These are phyloP conservation scores for Hyaena hyaena DNA, from an alignment of 2,113 vertebrate species.

Conservation along the genomic window DNA sequence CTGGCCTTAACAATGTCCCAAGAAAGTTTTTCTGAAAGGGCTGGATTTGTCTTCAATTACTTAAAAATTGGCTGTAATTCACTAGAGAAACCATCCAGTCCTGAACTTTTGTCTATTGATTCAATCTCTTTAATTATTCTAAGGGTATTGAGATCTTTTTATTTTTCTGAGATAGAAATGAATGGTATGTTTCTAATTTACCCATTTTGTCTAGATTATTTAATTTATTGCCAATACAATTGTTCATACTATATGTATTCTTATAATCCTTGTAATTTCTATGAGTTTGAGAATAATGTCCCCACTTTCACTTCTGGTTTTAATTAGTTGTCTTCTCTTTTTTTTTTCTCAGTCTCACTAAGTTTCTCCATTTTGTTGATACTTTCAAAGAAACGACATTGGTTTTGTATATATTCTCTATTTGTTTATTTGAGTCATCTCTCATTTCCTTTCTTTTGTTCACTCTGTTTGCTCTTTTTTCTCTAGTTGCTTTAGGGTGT, in stretches of 20 bases:
- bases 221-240: background rate
- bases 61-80: background rate
- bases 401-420: background rate
- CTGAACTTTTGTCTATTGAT: background rate
- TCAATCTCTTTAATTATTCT: background rate
- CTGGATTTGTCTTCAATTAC: background rate
- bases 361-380: background rate
- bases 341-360: background rate
- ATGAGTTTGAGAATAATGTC: background rate
- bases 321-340: background rate
- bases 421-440: background rate
- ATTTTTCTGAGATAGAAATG: background rate
- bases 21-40: background rate
- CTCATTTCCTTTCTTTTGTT: background rate
- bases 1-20: background rate
- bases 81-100: background rate
- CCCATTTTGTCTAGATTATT: background rate
- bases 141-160: background rate
- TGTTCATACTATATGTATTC: background rate
- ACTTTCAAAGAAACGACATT: background rate
- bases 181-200: background rate
- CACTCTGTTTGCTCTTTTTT: background rate
- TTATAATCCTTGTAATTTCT: background rate
- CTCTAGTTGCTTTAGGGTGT: background rate
- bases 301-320: background rate